Evolutionary conservation across 2,797 vertebrate species (phyloP), one percentile per base, ranked within the genome.

Genomic region (Centropyge bicolor): DNA sequence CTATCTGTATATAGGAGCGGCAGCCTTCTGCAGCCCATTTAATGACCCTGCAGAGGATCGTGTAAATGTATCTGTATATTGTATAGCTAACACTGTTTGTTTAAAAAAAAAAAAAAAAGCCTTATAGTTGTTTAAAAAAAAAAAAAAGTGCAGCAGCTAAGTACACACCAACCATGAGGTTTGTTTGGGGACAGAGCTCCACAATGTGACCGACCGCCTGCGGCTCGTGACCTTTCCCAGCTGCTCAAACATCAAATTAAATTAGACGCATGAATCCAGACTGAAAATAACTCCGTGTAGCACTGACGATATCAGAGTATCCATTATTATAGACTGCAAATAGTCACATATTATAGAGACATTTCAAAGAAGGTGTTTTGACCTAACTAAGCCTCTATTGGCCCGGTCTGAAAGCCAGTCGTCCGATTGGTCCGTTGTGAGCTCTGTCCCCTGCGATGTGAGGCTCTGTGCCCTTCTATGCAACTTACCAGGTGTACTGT

Each of bases 391-490:
- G 69, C 62, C 61, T 51, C 60, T 11, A 5, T 19, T 24, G 75
- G 60, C 41, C 38, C 5, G 61, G 27, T 79, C 52, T 27, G 19
- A 62, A 45, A 57, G 63, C 74, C 57, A 16, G 65, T 59, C n/a
- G 35, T 74, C 64, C 56, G 76, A 83, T 85, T 81, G 89, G 90
- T 89, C 82, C 57, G 61, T 87, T 86, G 79, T 27, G 93, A 88
- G 91, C 94, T 96, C 93, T 93, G 94, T 93, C 94, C 93, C 95
- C 86, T 67, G 76, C 27, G 19, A 90, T 72, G 87, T 93, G 93
- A 96, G 95, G 95, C 94, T 95, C 93, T 95, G 92, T 94, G 95
- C 93, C 96, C 96, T 97, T 97, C 97, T 98, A 98, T 97, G 97
- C 97, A 98, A 98, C 95, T 89, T 87, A 96, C 93, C 95, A 95